Conservation (phyloP, 2,113 vertebrate genomes). For the Tor tambroides region DNA sequence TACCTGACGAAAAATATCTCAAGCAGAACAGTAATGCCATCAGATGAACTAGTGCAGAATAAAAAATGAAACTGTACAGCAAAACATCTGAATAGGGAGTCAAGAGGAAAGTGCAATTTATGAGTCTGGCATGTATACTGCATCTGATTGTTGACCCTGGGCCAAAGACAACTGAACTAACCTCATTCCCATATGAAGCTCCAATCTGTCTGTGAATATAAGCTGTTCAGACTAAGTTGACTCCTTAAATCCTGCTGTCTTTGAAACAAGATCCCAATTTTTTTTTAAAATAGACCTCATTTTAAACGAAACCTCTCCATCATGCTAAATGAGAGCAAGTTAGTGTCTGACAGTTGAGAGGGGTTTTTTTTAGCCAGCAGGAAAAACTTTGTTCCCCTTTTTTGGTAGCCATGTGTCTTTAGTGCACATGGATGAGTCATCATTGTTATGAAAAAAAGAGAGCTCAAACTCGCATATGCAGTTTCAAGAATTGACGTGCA, state of each 20-base stretch:
- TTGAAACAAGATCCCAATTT: not conserved
- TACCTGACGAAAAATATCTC: not conserved
- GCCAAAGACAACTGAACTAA: constrained; percentile 41
- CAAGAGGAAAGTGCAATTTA: constrained; percentile 20
- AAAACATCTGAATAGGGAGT: not conserved
- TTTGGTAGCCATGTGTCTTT: constrained; percentile 40
- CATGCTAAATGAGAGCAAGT: not conserved
- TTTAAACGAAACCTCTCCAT: constrained; percentile 20
- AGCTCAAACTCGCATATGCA: constrained; percentile 1
- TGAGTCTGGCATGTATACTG: not conserved
- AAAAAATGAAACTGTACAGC: constrained; percentile 29
- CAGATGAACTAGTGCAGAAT: not conserved
- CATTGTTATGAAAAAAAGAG: constrained; percentile 23
- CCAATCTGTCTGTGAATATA: not conserved
- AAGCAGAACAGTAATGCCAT: not conserved
- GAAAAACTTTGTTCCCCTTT: constrained; percentile 45
- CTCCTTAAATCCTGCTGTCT: not conserved
- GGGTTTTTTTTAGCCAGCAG: not conserved
- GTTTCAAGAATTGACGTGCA: not conserved
- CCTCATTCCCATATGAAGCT: constrained; percentile 24
- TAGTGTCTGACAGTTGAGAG: not conserved
- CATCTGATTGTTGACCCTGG: constrained; percentile 11
- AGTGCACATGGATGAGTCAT: constrained; percentile 38
- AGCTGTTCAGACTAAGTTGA: not conserved
- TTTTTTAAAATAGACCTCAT: not conserved